Base-by-base conservation (phyloP, 2,888 invertebrate species). In the Amiota communis region DNA sequence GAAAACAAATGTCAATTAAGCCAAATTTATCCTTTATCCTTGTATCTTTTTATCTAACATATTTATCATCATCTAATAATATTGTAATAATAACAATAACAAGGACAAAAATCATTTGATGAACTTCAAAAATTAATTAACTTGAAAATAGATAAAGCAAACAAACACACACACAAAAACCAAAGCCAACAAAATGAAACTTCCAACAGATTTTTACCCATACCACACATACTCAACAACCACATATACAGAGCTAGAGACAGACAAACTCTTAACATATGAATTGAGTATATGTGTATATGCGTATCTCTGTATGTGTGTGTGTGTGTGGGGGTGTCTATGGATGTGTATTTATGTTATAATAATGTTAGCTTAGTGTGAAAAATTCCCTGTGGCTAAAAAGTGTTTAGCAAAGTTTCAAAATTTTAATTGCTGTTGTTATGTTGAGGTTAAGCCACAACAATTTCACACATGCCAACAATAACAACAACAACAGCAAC, bases 371-470 rank as follows among this genome's bases (percentile, higher is more conserved):
- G 36, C 36, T 36, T 6, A 36, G 36, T 36, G 20, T 61, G 8
- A 23, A 47, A 70, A 53, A 47, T 56, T 70, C 47, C 63, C 64
- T 56, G 70, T 56, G 72, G 77, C 72, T 20, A 68, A 68, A 76
- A 49, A 78, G 73, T 77, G 82, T 81, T 82, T 81, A 83, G 79
- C 76, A 74, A 76, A 78, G 77, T 79, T 75, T 64, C 53, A 57
- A 75, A 71, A 80, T 80, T 81, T 81, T 81, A 83, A 82, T 82
- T 82, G 80, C 74, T 76, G 74, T 76, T 77, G 80, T 81, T 80
- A 81, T 84, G 76, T 76, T 85, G 84, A 72, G 84, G 84, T 79
- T 79, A 75, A 75, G 77, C 84, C 84, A 69, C 84, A 84, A 81
- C 82, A 83, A 82, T 83, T 78, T 78, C 51, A 68, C 67, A 70